phyloP scores from a whole-genome alignment of 2,113 vertebrate genomes.

The Odontophorus gujanensis region DNA sequence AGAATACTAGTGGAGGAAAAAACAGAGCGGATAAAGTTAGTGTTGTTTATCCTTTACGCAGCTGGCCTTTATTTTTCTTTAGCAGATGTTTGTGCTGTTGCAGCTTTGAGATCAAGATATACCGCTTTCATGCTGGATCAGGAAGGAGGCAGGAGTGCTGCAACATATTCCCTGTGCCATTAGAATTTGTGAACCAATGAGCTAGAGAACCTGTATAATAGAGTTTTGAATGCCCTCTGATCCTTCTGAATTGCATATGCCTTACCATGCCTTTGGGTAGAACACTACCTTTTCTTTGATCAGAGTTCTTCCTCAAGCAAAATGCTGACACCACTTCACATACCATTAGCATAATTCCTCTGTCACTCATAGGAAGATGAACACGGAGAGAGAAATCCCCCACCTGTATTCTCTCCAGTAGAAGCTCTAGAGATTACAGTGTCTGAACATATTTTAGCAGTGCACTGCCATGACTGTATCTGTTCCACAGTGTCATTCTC shows the following conservation, averaged over 20 bases:
- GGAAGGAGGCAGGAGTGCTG: not conserved
- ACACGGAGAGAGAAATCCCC: accelerated
- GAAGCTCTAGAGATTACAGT: not conserved
- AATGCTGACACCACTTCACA: not conserved
- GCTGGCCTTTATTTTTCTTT: constrained; percentile 45
- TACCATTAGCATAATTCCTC: not conserved
- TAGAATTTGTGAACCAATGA: not conserved
- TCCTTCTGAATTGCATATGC: not conserved
- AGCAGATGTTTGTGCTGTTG: not conserved
- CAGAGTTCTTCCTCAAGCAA: not conserved
- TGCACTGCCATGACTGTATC: accelerated
- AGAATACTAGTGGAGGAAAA: constrained; percentile 47
- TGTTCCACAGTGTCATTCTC: not conserved
- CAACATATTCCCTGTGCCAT: not conserved
- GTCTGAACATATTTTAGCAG: not conserved
- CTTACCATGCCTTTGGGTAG: not conserved
- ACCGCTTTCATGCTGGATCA: not conserved
- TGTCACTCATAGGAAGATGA: not conserved
- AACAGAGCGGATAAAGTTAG: constrained; percentile 27
- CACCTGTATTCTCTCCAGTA: not conserved
- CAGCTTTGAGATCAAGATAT: not conserved
- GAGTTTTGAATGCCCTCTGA: not conserved
- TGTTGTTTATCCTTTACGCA: constrained; percentile 47
- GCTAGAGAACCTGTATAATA: not conserved
- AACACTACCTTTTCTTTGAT: not conserved